phyloP scores from a whole-genome alignment of 92 coral and sea anemone species.

The Siderastrea siderea region DNA sequence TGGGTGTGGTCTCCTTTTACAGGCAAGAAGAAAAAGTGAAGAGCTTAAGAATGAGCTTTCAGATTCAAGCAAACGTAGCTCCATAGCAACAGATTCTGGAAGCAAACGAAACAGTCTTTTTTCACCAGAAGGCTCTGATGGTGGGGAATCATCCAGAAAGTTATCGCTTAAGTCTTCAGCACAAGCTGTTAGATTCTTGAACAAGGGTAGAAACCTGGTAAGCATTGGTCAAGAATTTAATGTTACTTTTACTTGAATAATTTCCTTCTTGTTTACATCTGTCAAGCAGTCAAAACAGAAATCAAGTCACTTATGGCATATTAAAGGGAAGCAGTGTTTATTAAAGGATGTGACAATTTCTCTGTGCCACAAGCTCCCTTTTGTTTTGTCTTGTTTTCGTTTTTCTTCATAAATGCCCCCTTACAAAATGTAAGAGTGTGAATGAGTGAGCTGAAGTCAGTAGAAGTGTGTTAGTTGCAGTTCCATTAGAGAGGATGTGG shows the following conservation, averaged over 20 bases:
- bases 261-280: no score
- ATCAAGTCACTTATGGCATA: no score
- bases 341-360: no score
- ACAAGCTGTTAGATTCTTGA: constrained; percentile 78
- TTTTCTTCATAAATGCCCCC: no score
- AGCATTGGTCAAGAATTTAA: neutral
- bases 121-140: constrained; percentile 89
- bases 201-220: constrained; percentile 72
- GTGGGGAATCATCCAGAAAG: constrained; percentile 63
- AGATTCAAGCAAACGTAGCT: constrained; percentile 68
- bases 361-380: no score
- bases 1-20: neutral
- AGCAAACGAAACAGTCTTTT: constrained; percentile 80
- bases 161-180: constrained; percentile 88
- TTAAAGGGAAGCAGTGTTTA: no score
- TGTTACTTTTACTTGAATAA: neutral
- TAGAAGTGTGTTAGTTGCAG: no score
- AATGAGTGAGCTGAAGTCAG: no score
- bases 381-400: neutral
- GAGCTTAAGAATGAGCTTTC: constrained; percentile 77
- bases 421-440: no score
- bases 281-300: no score
- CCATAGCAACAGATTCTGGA: constrained; percentile 59
- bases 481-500: no score
- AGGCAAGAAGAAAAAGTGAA: constrained; percentile 89